These are phyloP conservation scores for Tuta absoluta DNA, from an alignment of 2,888 invertebrate genomes.

Conservation along the genomic window DNA sequence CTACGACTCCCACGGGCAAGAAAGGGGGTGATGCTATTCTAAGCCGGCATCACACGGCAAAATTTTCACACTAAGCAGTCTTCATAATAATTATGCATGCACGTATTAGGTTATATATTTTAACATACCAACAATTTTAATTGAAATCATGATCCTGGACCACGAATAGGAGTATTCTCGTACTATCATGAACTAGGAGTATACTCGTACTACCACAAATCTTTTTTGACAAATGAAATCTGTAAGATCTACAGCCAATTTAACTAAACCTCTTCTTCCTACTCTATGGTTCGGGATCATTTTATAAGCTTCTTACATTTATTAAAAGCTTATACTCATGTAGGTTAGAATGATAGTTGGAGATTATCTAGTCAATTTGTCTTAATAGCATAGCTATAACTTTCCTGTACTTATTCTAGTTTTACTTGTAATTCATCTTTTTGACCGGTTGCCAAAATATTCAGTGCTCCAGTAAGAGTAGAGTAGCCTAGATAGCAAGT, in stretches of 20 bases:
- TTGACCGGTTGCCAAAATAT: conserved; percentile 34
- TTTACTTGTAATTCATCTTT: conserved; percentile 21
- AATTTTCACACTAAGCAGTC: conserved; percentile 21
- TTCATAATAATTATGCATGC: conserved; percentile 20
- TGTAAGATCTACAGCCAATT: too few relatives aligned
- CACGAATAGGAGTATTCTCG: too few relatives aligned
- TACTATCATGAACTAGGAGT: too few relatives aligned
- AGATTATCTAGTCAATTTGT: conserved; percentile 58
- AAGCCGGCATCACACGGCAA: too few relatives aligned
- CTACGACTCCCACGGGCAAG: too few relatives aligned
- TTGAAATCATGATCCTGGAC: too few relatives aligned
- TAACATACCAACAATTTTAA: conserved; percentile 18
- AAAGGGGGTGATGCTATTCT: too few relatives aligned
- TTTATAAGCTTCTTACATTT: conserved; percentile 35
- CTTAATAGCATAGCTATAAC: conserved; percentile 44
- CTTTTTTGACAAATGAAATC: too few relatives aligned
- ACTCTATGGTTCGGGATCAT: not conserved
- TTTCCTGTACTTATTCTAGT: conserved; percentile 14
- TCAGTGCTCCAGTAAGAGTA: not conserved
- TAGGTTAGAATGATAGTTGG: conserved; percentile 36
- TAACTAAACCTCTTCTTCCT: too few relatives aligned
- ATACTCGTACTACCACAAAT: too few relatives aligned
- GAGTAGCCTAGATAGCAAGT: conserved; percentile 10
- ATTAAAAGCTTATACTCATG: conserved; percentile 12
- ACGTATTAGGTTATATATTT: conserved; percentile 28